Evolutionary conservation across 64 coral and sea anemone genomes (phyloP).

Genomic region (Orbicella faveolata): DNA sequence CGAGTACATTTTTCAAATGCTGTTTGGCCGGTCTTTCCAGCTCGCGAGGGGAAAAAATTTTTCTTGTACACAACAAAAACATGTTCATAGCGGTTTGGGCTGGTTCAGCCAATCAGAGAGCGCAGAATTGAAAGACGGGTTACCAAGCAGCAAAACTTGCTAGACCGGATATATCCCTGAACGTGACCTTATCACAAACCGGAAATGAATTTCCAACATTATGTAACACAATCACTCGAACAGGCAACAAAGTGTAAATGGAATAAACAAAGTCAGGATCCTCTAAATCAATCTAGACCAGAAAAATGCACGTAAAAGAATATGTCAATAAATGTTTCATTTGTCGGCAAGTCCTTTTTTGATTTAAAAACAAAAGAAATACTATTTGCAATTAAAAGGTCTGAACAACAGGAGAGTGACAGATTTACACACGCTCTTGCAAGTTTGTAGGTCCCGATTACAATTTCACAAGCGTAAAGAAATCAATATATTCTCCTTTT

Average conservation of each 20-base stretch:
- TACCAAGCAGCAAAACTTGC: slow-evolving; percentile 65
- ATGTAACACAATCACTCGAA: slow-evolving; percentile 21
- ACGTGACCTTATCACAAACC: neutral
- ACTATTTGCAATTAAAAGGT: too few relatives aligned
- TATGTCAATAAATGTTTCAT: too few relatives aligned
- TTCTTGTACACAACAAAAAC: slow-evolving; percentile 36
- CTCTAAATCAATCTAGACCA: too few relatives aligned
- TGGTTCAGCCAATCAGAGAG: slow-evolving; percentile 55
- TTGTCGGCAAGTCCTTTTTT: too few relatives aligned
- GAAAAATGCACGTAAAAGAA: too few relatives aligned
- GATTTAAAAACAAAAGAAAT: too few relatives aligned
- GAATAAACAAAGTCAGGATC: neutral
- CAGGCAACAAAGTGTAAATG: neutral
- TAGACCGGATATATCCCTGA: slow-evolving; percentile 44
- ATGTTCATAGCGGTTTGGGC: slow-evolving; percentile 18
- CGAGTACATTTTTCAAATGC: slow-evolving; percentile 37
- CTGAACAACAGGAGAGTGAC: too few relatives aligned
- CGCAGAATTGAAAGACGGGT: slow-evolving; percentile 9
- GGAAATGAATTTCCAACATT: slow-evolving; percentile 1
- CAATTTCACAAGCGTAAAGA: too few relatives aligned
- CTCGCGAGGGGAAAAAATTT: slow-evolving; percentile 21
- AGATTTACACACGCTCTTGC: too few relatives aligned
- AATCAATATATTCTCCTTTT: too few relatives aligned
- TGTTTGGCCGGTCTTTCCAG: slow-evolving; percentile 31
- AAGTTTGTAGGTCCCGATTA: too few relatives aligned